Base-by-base conservation (phyloP, 2,797 vertebrate genomes). In the Notolabrus celidotus region DNA sequence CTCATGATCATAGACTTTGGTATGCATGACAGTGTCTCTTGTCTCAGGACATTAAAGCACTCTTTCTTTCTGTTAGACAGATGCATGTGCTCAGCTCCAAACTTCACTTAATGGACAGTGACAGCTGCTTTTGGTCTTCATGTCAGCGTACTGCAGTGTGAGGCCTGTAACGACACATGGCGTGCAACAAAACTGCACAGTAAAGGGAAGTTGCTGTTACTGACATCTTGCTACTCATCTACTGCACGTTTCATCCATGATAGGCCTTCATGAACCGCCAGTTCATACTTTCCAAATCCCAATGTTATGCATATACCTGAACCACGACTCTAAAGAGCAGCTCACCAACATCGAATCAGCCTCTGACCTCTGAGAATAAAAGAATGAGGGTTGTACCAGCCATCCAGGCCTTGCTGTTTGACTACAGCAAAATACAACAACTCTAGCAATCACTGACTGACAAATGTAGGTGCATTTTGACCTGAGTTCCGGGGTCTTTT, bases 61-160 rank as follows among this genome's bases (percentile, higher is more conserved):
- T 43, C 31, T 17, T 57, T 71, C 27, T 34, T 66, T 41, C 50
- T 63, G 14, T 19, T 42, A 36, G 23, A 53, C 34, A 61, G 50
- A 64, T 56, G n/a, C 49, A 5, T 38, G 41, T 16, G 15, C 22
- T 49, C 20, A 5, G 15, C 31, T 41, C 20, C 36, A 60, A 73
- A 49, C 47, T 55, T 22, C 69, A 59, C 17, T n/a, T 49, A 29
- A 69, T 17, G 0, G 6, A 22, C 14, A 62, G 10, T 27, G 55
- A 60, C 52, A 57, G 46, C n/a, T 15, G 6, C 22, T 66, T 52
- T 20, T n/a, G 23, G 58, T 54, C 27, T 49, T 29, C 16, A 22
- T 25, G 29, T 66, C 54, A 58, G 47, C n/a, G 33, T 43, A 15
- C 51, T 49, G 58, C 20, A 49, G 12, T 20, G 39, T 29, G 43